Conservation (phyloP, 2,888 invertebrate species). For the Callosobruchus maculatus region DNA sequence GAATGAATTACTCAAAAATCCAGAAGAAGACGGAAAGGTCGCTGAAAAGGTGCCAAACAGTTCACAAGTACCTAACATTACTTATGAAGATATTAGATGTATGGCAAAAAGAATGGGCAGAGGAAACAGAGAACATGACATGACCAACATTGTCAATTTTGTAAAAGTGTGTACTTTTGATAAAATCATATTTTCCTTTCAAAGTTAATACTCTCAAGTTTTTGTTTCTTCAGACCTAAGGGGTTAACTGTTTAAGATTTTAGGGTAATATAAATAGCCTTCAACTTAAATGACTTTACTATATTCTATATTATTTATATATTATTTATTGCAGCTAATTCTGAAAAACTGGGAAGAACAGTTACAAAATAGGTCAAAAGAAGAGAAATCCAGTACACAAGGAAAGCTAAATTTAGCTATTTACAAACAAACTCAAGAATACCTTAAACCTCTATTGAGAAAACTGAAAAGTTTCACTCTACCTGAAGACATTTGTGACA, state of each 20-base stretch:
- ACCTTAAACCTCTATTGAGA: slow-evolving; percentile 87
- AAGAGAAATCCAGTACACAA: slow-evolving; percentile 81
- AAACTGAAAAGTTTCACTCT: slow-evolving; percentile 83
- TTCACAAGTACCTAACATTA: slow-evolving; percentile 55
- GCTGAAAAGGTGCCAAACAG: slow-evolving; percentile 38
- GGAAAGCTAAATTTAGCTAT: slow-evolving; percentile 92
- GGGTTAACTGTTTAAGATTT: no score
- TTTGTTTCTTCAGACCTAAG: no score
- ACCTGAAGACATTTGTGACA: slow-evolving; percentile 95
- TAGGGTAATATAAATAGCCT: no score
- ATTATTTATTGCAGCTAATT: slow-evolving; percentile 70
- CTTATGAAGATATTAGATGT: slow-evolving; percentile 84
- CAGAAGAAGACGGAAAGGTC: slow-evolving; percentile 58
- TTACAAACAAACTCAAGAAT: slow-evolving; percentile 90
- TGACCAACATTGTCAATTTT: slow-evolving; percentile 84
- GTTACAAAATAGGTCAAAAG: slow-evolving; percentile 74
- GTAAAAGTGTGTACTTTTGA: slow-evolving; percentile 63
- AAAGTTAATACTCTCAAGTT: not conserved
- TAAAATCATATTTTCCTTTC: not conserved
- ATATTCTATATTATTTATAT: no score
- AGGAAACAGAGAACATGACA: slow-evolving; percentile 80
- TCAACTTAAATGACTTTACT: no score
- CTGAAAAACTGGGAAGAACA: slow-evolving; percentile 91
- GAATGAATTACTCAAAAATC: slow-evolving; percentile 73
- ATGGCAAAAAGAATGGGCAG: slow-evolving; percentile 77